These are phyloP conservation scores for Chionis minor DNA, from an alignment of 2,113 vertebrate genomes.

Conservation along the genomic window DNA sequence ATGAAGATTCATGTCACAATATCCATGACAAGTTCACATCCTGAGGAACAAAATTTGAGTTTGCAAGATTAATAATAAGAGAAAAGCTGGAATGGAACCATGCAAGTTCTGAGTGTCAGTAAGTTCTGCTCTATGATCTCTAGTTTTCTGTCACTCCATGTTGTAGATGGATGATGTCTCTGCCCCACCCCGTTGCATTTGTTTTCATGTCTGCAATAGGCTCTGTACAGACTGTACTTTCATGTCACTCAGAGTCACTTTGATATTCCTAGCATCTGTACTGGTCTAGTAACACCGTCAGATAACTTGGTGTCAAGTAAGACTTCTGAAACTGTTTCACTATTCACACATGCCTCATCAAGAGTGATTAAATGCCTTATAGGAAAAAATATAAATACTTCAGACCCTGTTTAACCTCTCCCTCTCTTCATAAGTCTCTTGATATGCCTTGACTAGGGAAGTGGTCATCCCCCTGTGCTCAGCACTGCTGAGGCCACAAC, in stretches of 20 bases:
- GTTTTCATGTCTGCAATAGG: neutral
- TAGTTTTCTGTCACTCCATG: neutral
- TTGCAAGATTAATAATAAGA: neutral
- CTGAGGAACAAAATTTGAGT: neutral
- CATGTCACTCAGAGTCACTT: neutral
- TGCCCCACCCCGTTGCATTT: neutral
- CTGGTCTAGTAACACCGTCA: neutral
- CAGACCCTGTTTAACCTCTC: neutral
- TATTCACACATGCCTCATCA: neutral
- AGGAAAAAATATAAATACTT: neutral
- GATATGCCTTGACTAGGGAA: neutral
- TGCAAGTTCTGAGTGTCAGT: neutral
- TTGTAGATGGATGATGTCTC: neutral
- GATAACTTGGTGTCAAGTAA: neutral
- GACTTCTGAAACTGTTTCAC: neutral
- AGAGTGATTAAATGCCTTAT: neutral
- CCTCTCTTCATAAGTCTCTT: neutral
- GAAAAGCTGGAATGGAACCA: neutral
- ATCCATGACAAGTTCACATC: neutral
- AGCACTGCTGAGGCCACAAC: too few relatives aligned
- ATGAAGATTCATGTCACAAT: neutral
- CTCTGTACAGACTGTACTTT: neutral
- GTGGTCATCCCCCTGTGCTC: too few relatives aligned
- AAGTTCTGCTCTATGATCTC: neutral
- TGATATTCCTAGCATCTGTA: neutral